phyloP scores from a whole-genome alignment of 2,888 invertebrate genomes.

The Mesochorus sp. region DNA sequence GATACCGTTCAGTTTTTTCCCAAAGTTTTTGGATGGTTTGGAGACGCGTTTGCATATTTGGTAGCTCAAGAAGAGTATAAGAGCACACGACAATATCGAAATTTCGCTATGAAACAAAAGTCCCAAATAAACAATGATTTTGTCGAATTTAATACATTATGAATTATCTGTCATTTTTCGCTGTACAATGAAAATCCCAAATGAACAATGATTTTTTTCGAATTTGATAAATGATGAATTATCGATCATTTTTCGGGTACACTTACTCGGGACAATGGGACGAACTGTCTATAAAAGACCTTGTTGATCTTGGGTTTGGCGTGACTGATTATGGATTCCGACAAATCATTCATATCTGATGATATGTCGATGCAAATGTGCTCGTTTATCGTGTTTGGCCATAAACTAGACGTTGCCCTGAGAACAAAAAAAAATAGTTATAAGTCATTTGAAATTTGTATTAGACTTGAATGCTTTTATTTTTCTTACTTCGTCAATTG shows the following conservation, averaged over 20 bases:
- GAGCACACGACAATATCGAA: conserved; percentile 93
- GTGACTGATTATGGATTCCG: conserved; percentile 87
- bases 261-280: conserved; percentile 84
- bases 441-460: too few species aligned
- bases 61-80: conserved; percentile 91
- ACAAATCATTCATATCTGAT: conserved; percentile 91
- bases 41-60: conserved; percentile 86
- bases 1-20: conserved; percentile 92
- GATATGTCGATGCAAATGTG: conserved; percentile 94
- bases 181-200: neutral
- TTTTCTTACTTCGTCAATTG: conserved; percentile 12
- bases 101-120: conserved; percentile 82
- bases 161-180: conserved; percentile 9
- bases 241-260: conserved; percentile 22
- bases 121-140: neutral
- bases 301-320: conserved; percentile 85
- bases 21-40: conserved; percentile 90
- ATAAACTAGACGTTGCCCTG: conserved; percentile 89
- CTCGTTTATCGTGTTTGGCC: conserved; percentile 89
- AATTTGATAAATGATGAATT: too few species aligned
- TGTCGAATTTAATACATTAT: too few species aligned
- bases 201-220: neutral
- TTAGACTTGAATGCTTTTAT: too few species aligned
- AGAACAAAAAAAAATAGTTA: too few species aligned
- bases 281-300: conserved; percentile 90